A percentile compares a stretch with the other conserved stretches of the same genome.
Conservation (phyloP, 2,113 vertebrate species). For the Leptobrachium leishanense region DNA sequence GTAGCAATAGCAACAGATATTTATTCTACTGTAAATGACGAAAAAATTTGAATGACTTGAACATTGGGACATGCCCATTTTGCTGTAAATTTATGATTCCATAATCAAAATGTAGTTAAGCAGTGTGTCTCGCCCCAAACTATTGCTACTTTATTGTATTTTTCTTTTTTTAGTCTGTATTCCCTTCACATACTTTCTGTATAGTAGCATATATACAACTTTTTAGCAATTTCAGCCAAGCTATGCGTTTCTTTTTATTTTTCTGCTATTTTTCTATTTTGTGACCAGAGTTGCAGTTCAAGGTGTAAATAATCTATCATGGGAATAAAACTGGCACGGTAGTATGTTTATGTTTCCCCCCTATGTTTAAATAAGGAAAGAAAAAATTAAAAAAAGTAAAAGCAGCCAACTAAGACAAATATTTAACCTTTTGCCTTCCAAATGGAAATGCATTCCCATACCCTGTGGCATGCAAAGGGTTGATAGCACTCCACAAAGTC, state of each 20-base stretch:
- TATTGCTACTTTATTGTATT: conserved; percentile 86
- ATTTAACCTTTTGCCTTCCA: conserved; percentile 41
- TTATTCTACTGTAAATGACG: conserved; percentile 99
- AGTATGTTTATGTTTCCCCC: conserved; percentile 70
- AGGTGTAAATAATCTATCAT: conserved; percentile 91
- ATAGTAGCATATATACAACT: conserved; percentile 85
- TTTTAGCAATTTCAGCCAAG: conserved; percentile 72
- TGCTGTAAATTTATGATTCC: conserved; percentile 99
- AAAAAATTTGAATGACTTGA: conserved; percentile 88
- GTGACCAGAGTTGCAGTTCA: conserved; percentile 88
- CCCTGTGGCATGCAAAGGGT: neutral
- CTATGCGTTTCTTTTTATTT: conserved; percentile 61
- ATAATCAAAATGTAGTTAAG: conserved; percentile 91
- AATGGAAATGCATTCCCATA: neutral
- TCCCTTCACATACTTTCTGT: conserved; percentile 68
- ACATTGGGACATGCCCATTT: conserved; percentile 97
- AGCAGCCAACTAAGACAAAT: conserved; percentile 71
- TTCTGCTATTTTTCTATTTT: conserved; percentile 84
- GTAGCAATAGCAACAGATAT: conserved; percentile 98
- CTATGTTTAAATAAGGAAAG: conserved; percentile 55
- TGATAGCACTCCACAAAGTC: conserved; percentile 82
- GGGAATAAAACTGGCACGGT: conserved; percentile 93
- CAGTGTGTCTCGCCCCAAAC: conserved; percentile 89
- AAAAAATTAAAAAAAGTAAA: neutral
- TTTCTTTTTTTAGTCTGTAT: conserved; percentile 72